Evolutionary conservation across 2,888 invertebrate genomes (phyloP), one percentile per base, ranked within the genome.

Genomic region (Mesorhabditis belari): DNA sequence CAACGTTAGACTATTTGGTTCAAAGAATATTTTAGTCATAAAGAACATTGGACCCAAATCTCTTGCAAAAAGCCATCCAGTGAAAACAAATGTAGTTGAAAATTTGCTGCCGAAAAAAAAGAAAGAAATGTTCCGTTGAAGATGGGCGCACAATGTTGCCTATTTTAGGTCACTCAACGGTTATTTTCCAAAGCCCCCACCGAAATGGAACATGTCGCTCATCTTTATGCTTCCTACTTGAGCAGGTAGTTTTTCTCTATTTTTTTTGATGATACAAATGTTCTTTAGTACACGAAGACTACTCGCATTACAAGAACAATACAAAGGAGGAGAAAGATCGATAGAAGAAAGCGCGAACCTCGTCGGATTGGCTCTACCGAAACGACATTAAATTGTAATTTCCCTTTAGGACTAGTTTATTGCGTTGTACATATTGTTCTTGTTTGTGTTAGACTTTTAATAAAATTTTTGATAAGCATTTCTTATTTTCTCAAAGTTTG

Each of bases 301-400:
- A 5, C 61, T 70, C 49, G 76, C 69, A 35, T 66, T 78, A 5
- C 74, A 76, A 55, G 57, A 63, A 5, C 61, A 63, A 21, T 79
- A 78, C 64, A 69, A 66, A 35, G 76, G 77, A 21, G 72, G 73
- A 29, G 77, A 77, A 60, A 67, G 67, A 55, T 66, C 66, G 5
- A 66, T 78, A 4, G 76, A 74, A 59, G 76, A 79, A 35, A 72
- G 71, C 55, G 79, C 79, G 1, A 64, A 64, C 12, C 64, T 79
- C 49, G 79, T 79, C 49, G 79, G 79, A 25, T 63, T 79, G 44
- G 57, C 68, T 25, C 66, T 78, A 6, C 78, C 78, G 4, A 64
- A 70, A 54, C 51, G 58, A 12, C 29, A 64, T 5, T 12, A 62
- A 12, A 2, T 51, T 51, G 12, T 51, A 9, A 35, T 35, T 35